Percentiles rank a stretch among this genome's conserved stretches.
Evolutionary conservation across 2,888 invertebrate genomes (phyloP).

Genomic region (Ormyrus thymus): DNA sequence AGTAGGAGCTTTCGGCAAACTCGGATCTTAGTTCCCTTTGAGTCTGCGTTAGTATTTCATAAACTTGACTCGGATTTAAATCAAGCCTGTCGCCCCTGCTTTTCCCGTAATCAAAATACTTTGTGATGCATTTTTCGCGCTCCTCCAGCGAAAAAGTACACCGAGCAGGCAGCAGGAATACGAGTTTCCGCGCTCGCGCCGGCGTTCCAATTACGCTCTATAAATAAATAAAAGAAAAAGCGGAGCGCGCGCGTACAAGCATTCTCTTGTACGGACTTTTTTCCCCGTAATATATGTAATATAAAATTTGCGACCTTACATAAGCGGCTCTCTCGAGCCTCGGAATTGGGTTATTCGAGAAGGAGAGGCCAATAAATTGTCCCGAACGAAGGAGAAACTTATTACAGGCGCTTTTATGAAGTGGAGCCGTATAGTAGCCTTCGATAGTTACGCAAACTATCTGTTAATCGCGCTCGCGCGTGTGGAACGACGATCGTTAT

Average conservation of each 20-base stretch:
- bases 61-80: slow-evolving; percentile 49
- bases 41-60: slow-evolving; percentile 39
- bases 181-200: not conserved
- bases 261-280: not conserved
- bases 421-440: not conserved
- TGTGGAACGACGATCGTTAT: slow-evolving; percentile 32
- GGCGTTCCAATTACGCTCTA: slow-evolving; percentile 12
- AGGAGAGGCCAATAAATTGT: slow-evolving; percentile 15
- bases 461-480: slow-evolving; percentile 38
- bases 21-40: slow-evolving; percentile 45
- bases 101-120: slow-evolving; percentile 48
- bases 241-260: not conserved
- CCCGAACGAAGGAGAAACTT: slow-evolving; percentile 29
- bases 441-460: slow-evolving; percentile 51
- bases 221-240: slow-evolving; percentile 16
- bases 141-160: not conserved
- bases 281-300: not conserved
- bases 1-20: slow-evolving; percentile 47
- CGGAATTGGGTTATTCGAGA: slow-evolving; percentile 30
- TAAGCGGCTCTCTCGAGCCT: not conserved
- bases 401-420: slow-evolving; percentile 22
- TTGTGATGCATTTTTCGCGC: slow-evolving; percentile 14
- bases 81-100: slow-evolving; percentile 30
- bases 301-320: slow-evolving; percentile 26
- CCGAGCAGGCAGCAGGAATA: not conserved